Evolutionary conservation across 2,113 vertebrate species (phyloP), one percentile per base, ranked within the genome.

Genomic region (Coryphaenoides rupestris): DNA sequence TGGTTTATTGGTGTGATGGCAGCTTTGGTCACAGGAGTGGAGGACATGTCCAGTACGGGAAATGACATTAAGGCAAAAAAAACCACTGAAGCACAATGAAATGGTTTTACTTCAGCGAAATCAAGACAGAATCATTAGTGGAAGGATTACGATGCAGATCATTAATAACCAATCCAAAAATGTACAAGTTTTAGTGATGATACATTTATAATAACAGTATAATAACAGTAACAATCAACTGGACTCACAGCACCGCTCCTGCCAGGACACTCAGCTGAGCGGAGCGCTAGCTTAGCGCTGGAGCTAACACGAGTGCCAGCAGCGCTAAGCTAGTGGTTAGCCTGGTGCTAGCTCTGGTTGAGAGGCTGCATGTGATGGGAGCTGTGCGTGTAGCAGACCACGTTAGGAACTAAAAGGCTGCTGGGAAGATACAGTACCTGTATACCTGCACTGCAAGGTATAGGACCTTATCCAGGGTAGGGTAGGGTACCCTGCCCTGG

Each of bases 41-140:
- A 81, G 79, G 82, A 86, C 77, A 89, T 81, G 90, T 86, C 92
- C 88, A 94, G 86, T 81, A 87, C 85, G 90, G 85, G 83, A 78
- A 63, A 19, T 92, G 14, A 92, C 89, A 87, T 92, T 95, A 96
- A 96, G 94, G 95, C 94, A 94, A 92, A 93, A 89, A 92, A 92
- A 93, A 89, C 92, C 92, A 94, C 84, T 85, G 89, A 93, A 86
- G 89, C 89, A 89, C 91, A 87, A 87, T 14, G 19, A 22, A 14
- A 55, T 22, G 54, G 19, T 6, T 21, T 50, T 13, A 16, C 47
- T 17, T n/a, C 47, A 22, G 21, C 21, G 3, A 24, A 90, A 91
- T 90, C 86, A 86, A 21, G 15, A 28, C 16, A 92, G 89, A 92
- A 90, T 75, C 16, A 66, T 55, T 21, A n/a, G 77, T 84, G 87